Base-by-base conservation (phyloP, 2,797 vertebrate genomes). In the Lithobates pipiens region DNA sequence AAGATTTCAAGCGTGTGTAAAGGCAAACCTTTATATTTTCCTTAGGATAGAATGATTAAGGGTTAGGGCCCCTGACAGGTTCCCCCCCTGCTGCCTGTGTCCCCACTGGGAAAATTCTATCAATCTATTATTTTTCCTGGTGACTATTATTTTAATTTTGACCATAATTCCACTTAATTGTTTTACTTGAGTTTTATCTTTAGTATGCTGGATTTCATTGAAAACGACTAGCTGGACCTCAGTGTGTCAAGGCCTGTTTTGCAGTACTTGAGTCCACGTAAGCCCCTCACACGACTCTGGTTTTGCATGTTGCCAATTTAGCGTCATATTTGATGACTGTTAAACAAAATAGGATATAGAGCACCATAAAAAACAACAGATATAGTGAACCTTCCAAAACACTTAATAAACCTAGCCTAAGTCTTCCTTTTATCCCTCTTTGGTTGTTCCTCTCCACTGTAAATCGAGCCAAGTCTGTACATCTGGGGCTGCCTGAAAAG, bases 391-490 rank as follows among this genome's bases (percentile, higher is more conserved):
- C 32, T 83, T 76, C 39, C 74, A 50, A 83, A 34, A 65, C 25
- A 65, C 23, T 39, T 81, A 54, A 69, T 18, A 80, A 79, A 50
- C 42, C 13, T 32, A 44, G 29, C 74, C 70, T 15, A 77, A 44
- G 54, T 44, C 54, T 63, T 34, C 50, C 18, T 76, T 77, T 75
- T 46, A 86, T 86, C 68, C 61, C 32, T 54, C 27, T 32, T 27
- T 73, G 75, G 80, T 54, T 79, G 69, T 67, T 83, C 54, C 23
- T 77, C 23, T 74, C 42, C 6, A 15, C 34, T 77, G 65, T 71
- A 74, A 44, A 83, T 34, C 70, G 74, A 79, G 86, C 81, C 81
- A 83, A 84, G 61, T 50, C 32, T 84, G 10, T 75, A 75, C 86
- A 83, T 75, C 81, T 87, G 81, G 76, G 70, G 44, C 57, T 87